Evolutionary conservation across 2,888 invertebrate genomes (phyloP).

Genomic region (Neoitamus cyanurus): DNA sequence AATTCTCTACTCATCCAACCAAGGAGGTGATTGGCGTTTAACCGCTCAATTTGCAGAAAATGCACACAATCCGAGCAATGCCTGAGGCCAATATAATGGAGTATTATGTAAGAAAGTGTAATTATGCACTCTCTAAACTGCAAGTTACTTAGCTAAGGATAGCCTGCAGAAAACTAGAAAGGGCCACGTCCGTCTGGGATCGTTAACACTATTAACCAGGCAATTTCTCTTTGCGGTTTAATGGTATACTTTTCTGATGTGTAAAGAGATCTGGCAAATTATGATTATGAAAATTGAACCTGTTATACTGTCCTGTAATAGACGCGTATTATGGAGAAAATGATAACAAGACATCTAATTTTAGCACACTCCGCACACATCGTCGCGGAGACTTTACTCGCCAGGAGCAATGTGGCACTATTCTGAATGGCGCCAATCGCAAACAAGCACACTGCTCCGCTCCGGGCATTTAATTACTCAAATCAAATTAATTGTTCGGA

Average conservation of each 20-base stretch:
- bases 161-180: background rate
- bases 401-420: background rate
- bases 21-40: background rate
- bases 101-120: background rate
- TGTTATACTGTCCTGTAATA: constrained; percentile 6
- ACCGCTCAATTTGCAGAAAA: background rate
- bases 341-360: constrained; percentile 18
- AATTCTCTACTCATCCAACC: background rate
- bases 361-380: background rate
- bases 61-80: background rate
- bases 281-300: constrained; percentile 36
- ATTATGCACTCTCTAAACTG: background rate
- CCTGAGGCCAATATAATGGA: background rate
- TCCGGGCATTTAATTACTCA: background rate
- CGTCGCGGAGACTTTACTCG: background rate
- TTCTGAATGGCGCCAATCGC: background rate
- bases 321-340: constrained; percentile 15
- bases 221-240: constrained; percentile 29
- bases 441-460: constrained; percentile 1
- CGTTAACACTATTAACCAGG: background rate
- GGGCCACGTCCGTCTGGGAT: background rate
- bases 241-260: constrained; percentile 12
- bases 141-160: background rate
- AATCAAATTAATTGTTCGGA: background rate
- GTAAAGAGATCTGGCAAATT: background rate